Evolutionary conservation across 2,888 invertebrate genomes (phyloP).

Genomic region (Meiosimyza decipiens): DNA sequence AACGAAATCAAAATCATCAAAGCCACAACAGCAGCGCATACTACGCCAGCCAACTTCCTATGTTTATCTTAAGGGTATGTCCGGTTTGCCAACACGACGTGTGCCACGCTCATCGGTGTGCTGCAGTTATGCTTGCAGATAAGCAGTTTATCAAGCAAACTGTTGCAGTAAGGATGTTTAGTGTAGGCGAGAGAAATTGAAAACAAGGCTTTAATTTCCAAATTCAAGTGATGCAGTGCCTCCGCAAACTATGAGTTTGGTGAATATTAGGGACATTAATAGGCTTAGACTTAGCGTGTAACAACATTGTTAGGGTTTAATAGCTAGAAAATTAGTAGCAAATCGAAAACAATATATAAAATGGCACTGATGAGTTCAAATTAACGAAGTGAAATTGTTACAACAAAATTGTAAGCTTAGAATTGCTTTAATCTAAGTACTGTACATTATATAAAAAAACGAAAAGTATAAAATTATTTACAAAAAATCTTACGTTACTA

Average conservation of each 20-base stretch:
- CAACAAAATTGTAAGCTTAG: no score
- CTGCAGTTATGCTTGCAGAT: constrained; percentile 55
- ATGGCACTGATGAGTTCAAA: no score
- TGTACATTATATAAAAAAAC: no score
- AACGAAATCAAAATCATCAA: constrained; percentile 11
- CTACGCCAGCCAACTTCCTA: constrained; percentile 82
- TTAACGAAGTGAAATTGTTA: no score
- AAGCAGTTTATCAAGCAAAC: constrained; percentile 2
- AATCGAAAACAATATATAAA: no score
- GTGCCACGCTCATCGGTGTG: constrained; percentile 73
- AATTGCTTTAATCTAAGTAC: no score
- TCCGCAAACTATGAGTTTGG: constrained; percentile 40
- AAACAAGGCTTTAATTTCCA: constrained; percentile 33
- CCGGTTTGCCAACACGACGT: constrained; percentile 82
- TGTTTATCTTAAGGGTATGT: constrained; percentile 82
- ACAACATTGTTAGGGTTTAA: no score
- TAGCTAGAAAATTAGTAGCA: no score
- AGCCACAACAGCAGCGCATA: constrained; percentile 68
- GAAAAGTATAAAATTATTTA: no score
- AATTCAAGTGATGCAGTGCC: constrained; percentile 57
- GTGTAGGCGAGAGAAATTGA: constrained; percentile 38
- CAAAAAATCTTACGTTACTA: no score
- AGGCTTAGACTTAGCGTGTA: not conserved
- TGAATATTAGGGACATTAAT: constrained; percentile 10
- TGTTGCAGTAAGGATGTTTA: constrained; percentile 49